Base-by-base conservation (phyloP, 1,140 invertebrate species). In the Brachionus koreanus region DNA sequence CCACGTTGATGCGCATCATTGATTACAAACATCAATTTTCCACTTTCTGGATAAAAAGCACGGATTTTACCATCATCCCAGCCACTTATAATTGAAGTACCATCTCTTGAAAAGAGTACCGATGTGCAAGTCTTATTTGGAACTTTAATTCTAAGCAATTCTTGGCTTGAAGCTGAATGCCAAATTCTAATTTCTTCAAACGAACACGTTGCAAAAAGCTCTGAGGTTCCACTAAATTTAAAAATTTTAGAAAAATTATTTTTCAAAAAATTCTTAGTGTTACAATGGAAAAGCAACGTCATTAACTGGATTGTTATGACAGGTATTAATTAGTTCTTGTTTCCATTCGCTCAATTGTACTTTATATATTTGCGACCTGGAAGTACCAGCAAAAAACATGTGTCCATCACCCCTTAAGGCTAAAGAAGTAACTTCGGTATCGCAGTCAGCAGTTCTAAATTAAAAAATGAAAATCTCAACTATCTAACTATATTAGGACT, bases 1-100 rank as follows among this genome's bases (percentile, higher is more conserved):
- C 93, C 94, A 87, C 94, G 94, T 84, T 93, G 92, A 86, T 97
- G 95, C 6, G 94, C 93, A 88, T 95, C 93, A 61, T 92, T 88
- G 84, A 96, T 94, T 37, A 91, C 91, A 87, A 93, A 95, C 75
- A 95, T 92, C 0, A 93, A 87, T 39, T 91, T 89, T 0, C 94
- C 94, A 3, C 92, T 93, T 83, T 94, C 91, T 0, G 94, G 93
- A 0, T 93, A 93, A 86, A 95, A 95, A 4, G 93, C 91, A 83
- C 94, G 90, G 82, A 90, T 89, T 83, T 86, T 87, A 1, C 89
- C 89, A 90, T 96, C 94, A 87, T 94, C 93, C 94, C 94, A 96
- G 43, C 46, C 43, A 5, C 92, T 91, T 29, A 95, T 88, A 83
- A 95, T 92, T 72, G 91, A 91, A 85, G 91, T 92, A 49, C 94